Evolutionary conservation across 2,888 invertebrate genomes (phyloP).

Genomic region (Drosophila anceps): DNA sequence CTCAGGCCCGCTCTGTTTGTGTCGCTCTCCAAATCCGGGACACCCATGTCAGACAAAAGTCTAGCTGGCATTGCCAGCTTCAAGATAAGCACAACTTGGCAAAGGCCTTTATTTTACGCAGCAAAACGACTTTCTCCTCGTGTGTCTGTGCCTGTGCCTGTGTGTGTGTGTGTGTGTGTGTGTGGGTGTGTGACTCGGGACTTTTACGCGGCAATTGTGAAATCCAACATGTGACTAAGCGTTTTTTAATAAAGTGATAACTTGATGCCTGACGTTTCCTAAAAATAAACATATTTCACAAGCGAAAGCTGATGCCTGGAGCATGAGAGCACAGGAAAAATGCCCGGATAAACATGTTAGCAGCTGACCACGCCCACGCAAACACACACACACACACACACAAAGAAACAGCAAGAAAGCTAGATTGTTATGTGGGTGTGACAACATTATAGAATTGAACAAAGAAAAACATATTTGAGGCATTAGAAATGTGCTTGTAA

Average conservation of each 20-base stretch:
- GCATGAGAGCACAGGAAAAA: constrained; percentile 26
- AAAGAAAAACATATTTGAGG: not conserved
- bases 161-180: constrained; percentile 8
- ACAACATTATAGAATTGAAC: constrained; percentile 5
- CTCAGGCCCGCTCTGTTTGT: not conserved
- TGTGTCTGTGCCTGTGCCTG: constrained; percentile 13
- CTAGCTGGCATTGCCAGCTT: constrained; percentile 51
- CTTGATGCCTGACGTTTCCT: constrained; percentile 74
- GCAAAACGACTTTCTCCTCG: constrained; percentile 45
- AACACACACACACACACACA: not conserved
- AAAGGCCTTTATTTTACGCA: constrained; percentile 60
- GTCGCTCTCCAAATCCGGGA: constrained; percentile 31
- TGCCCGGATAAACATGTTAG: constrained; percentile 43
- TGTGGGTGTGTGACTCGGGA: constrained; percentile 36
- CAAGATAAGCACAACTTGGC: constrained; percentile 76
- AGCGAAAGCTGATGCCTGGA: not conserved
- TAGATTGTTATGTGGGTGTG: constrained; percentile 14
- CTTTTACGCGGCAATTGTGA: constrained; percentile 38
- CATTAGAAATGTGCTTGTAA: not conserved
- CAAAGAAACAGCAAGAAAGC: not conserved
- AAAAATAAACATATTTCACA: constrained; percentile 68
- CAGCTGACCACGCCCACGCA: constrained; percentile 39
- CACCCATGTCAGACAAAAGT: constrained; percentile 57
- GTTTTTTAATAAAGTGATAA: constrained; percentile 80
- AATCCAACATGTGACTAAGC: constrained; percentile 67